Evolutionary conservation across 2,888 invertebrate genomes (phyloP), one percentile per base, ranked within the genome.

Genomic region (Carpatolechia fugitivella): DNA sequence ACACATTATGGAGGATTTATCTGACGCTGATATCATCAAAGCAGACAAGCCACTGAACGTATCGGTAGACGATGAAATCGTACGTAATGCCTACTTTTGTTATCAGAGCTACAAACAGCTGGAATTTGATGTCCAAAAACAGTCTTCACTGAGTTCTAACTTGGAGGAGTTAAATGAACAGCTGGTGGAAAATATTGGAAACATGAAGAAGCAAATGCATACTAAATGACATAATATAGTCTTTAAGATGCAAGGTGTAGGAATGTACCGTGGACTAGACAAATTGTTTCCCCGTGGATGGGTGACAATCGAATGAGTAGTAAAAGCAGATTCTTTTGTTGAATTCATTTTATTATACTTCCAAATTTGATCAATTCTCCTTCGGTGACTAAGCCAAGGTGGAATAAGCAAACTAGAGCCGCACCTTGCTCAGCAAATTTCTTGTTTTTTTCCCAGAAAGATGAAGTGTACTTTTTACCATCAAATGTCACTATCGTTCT

Each of bases 371-470:
- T 83, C 61, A 96, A 86, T 55, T 91, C 90, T 56, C 94, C 91
- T 74, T 92, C 90, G 62, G 91, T 91, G 35, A 95, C 85, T 54
- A 96, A 72, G 14, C 94, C 94, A 56, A 96, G 79, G 52, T 92
- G 85, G 65, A 92, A 92, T 44, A 96, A 87, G 72, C 96, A 96
- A 11, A 96, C 97, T 66, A 98, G 85, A 16, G 98, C 98, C 11
- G 98, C 97, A 49, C 96, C 96, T 90, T 99, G 98, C 83, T 99
- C 98, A 0, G 98, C 97, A 92, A 95, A 95, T 75, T 95, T 95
- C 79, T 98, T 98, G 76, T 97, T 98, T 75, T 98, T 98, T 72
- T 98, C 98, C 95, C 97, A 97, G 86, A 94, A 95, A 11, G 95
- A 92, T 46, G 97, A 97, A 60, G 95, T 93, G 73, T 96, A 98